These are phyloP conservation scores for Amphilophus citrinellus DNA, from an alignment of 2,113 vertebrate species.

Conservation along the genomic window DNA sequence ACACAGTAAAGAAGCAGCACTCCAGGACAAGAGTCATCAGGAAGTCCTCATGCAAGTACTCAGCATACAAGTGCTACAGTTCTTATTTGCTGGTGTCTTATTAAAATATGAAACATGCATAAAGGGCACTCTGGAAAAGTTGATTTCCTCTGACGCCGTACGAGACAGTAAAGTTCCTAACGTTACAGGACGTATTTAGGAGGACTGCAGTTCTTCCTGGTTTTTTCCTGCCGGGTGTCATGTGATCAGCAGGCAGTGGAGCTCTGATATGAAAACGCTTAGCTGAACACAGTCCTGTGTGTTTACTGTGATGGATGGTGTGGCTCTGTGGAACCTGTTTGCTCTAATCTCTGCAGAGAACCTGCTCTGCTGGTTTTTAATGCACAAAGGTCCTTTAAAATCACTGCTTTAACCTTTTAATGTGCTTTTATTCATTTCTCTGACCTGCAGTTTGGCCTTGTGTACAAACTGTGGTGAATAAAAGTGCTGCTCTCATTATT, in stretches of 20 bases:
- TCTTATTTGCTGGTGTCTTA: not conserved
- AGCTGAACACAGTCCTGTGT: slow-evolving; percentile 19
- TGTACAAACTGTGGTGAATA: not conserved
- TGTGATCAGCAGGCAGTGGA: not conserved
- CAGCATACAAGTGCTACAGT: not conserved
- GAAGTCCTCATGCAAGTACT: not conserved
- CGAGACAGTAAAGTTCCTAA: not conserved
- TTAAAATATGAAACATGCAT: not conserved
- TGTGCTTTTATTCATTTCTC: not conserved
- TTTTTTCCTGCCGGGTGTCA: not conserved
- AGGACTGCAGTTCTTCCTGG: not conserved
- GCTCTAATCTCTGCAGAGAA: slow-evolving; percentile 17
- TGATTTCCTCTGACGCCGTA: not conserved
- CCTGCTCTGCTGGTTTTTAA: not conserved
- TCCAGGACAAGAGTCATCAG: not conserved
- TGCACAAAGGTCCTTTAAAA: not conserved
- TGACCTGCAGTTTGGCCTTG: not conserved
- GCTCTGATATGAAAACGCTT: slow-evolving; percentile 14
- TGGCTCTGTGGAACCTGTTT: not conserved
- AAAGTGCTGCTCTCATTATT: not conserved
- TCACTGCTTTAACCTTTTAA: not conserved
- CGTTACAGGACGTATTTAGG: not conserved
- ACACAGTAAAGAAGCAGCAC: not conserved
- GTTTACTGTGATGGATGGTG: slow-evolving; percentile 31
- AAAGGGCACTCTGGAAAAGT: no score